Conservation (phyloP, 2,113 vertebrate genomes). For the Poicephalus meyeri region DNA sequence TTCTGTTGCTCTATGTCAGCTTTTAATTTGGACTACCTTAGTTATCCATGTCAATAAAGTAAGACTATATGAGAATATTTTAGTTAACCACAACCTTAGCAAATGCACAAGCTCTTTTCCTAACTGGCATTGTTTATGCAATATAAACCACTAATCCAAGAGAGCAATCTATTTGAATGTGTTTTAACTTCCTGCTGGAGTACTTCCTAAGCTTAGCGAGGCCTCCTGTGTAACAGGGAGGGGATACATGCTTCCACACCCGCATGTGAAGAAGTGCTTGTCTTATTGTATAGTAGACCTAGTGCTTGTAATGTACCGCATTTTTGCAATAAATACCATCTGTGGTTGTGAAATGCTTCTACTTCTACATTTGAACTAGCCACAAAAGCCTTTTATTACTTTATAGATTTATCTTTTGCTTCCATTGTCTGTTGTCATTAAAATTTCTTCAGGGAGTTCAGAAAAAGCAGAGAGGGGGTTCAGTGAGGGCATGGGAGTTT, state of each 20-base stretch:
- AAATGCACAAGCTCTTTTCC: background rate
- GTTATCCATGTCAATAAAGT: background rate
- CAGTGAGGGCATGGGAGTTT: background rate
- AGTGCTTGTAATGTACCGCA: background rate
- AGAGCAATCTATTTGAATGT: background rate
- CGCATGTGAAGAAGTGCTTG: background rate
- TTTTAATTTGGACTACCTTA: background rate
- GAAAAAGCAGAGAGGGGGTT: background rate
- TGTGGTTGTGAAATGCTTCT: background rate
- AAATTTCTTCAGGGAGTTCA: background rate
- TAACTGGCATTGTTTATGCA: background rate
- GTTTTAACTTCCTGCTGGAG: background rate
- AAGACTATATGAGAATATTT: background rate
- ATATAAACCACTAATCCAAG: background rate
- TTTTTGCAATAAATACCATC: background rate
- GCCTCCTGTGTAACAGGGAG: background rate
- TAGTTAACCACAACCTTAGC: background rate
- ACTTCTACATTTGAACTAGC: background rate
- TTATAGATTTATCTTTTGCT: background rate
- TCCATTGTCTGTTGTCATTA: background rate
- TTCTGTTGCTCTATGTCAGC: background rate
- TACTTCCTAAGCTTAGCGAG: background rate
- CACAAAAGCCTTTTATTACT: background rate
- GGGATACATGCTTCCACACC: background rate
- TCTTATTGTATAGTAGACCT: background rate